Conservation (phyloP, 2,113 vertebrate genomes). For the Charina bottae region DNA sequence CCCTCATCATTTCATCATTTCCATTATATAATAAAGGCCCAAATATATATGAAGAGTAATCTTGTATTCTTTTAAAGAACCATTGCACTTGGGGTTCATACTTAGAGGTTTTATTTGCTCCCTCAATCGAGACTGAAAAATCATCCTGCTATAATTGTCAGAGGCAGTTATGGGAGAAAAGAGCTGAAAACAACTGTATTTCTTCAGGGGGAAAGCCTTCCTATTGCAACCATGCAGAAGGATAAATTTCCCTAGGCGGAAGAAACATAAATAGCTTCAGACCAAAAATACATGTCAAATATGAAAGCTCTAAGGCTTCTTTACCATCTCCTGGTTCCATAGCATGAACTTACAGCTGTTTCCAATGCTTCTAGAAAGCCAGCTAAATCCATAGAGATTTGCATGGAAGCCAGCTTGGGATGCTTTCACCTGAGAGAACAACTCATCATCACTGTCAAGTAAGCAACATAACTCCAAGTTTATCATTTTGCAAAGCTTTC, state of each 20-base stretch:
- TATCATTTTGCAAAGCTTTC: background rate
- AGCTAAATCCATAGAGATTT: slow-evolving; percentile 17
- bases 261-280: slow-evolving; percentile 34
- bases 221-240: slow-evolving; percentile 15
- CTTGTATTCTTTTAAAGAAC: background rate
- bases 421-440: background rate
- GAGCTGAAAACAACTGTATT: slow-evolving; percentile 20
- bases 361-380: slow-evolving; percentile 28
- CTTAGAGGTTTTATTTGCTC: background rate
- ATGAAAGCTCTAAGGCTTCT: slow-evolving; percentile 34
- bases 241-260: background rate
- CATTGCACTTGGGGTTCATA: background rate
- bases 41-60: background rate
- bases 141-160: background rate
- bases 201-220: background rate
- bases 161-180: slow-evolving; percentile 12
- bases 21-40: background rate
- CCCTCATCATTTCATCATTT: background rate
- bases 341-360: slow-evolving; percentile 46
- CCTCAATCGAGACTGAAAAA: background rate
- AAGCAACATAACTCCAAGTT: background rate
- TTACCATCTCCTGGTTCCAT: slow-evolving; percentile 38
- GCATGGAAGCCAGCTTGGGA: background rate
- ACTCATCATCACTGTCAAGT: slow-evolving; percentile 17
- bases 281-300: slow-evolving; percentile 43